Base-by-base conservation (phyloP, 2,797 vertebrate species). In the Hypotaenidia philippensis region DNA sequence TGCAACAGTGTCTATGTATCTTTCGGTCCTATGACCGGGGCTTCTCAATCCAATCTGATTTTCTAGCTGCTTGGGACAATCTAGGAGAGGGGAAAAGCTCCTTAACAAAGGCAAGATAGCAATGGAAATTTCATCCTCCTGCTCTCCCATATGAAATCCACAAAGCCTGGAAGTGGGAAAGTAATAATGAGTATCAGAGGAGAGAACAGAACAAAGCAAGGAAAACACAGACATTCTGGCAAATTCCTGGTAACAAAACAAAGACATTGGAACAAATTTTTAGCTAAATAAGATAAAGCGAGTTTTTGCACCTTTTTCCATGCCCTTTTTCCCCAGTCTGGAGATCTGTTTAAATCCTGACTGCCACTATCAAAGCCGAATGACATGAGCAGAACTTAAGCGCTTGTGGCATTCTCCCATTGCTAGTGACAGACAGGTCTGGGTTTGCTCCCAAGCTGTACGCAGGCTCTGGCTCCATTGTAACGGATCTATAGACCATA, bases 391-490 rank as follows among this genome's bases (percentile, higher is more conserved):
- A 83, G 69, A 91, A 75, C 80, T 17, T 81, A 87, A 68, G 87
- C 3, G 13, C 79, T 80, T 91, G 72, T 87, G 95, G 87, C 85
- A 88, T 57, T 86, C 76, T 89, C 91, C 89, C 72, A 57, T 22
- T 50, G 82, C 89, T 60, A 36, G 41, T 86, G 94, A 94, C 87
- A 91, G 94, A 57, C 96, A 96, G 93, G 69, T 53, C 91, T 32
- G 87, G 19, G 85, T 89, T 83, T 87, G 94, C 94, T 96, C 93
- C 89, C 95, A 85, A 89, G 95, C 95, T 86, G 85, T 16, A 89
- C 83, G 90, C 95, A 90, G 93, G 82, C 94, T 95, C 69, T 83
- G 52, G 87, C 72, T 90, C 95, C 83, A 97, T 95, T 97, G 95
- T 96, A 44, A 93, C 5, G 72, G 91, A 97, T 91, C 94, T 90